These are phyloP conservation scores for Drosophila nigromelanica DNA, from an alignment of 1,140 invertebrate genomes.

Conservation along the genomic window DNA sequence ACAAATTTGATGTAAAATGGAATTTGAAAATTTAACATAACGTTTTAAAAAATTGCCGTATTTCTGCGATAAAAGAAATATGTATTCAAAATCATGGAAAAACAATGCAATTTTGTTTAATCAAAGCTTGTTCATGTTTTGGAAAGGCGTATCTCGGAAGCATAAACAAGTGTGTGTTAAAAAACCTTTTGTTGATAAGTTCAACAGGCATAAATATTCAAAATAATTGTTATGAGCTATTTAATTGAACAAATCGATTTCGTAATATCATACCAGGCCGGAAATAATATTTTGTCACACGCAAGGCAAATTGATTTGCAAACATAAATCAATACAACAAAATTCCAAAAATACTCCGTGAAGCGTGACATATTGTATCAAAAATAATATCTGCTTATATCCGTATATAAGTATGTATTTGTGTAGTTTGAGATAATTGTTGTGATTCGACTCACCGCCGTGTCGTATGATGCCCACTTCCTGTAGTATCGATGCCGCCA, in stretches of 20 bases:
- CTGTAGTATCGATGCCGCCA: conserved; percentile 89
- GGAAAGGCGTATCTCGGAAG: no score
- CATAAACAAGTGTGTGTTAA: no score
- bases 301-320: conserved; percentile 25
- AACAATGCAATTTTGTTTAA: no score
- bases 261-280: background rate
- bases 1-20: no score
- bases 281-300: conserved; percentile 18
- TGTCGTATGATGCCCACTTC: conserved; percentile 88
- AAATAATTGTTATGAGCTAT: background rate
- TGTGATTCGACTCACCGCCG: conserved; percentile 84
- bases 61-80: no score
- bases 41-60: no score
- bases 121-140: no score
- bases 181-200: no score
- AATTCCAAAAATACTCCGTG: background rate
- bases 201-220: no score
- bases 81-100: no score
- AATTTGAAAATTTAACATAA: no score
- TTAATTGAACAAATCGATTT: background rate
- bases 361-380: conserved; percentile 11
- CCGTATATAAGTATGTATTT: conserved; percentile 2
- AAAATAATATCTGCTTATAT: background rate
- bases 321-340: conserved; percentile 43
- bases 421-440: background rate